Conservation (phyloP, 2,113 vertebrate species). For the Ibidorhyncha struthersii region DNA sequence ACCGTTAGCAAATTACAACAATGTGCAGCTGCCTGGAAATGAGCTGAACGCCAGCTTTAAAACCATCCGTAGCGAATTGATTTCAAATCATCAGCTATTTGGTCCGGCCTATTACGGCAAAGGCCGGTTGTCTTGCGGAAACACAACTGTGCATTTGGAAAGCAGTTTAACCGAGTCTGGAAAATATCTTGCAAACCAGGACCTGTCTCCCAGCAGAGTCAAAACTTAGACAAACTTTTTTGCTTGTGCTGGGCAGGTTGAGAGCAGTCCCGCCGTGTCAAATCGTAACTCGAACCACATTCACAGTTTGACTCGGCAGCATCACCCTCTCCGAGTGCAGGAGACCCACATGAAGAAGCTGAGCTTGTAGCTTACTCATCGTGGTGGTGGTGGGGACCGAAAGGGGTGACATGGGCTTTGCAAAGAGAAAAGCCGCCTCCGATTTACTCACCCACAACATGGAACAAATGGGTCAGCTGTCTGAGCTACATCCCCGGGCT, state of each 20-base stretch:
- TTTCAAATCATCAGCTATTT: neutral
- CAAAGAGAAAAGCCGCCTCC: neutral
- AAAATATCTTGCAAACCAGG: slow-evolving; percentile 22
- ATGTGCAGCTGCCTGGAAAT: neutral
- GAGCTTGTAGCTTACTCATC: neutral
- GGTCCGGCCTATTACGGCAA: neutral
- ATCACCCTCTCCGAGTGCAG: neutral
- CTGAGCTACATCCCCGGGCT: neutral
- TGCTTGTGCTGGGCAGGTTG: neutral
- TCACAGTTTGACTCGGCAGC: neutral
- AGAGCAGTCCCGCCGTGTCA: neutral
- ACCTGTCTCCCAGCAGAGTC: neutral
- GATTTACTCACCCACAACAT: neutral
- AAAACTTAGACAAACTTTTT: neutral
- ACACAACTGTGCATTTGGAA: neutral
- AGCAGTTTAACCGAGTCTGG: slow-evolving; percentile 28
- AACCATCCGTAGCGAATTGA: neutral
- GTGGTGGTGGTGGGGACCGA: accelerated
- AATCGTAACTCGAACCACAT: neutral
- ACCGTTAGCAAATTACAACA: neutral
- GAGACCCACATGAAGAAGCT: neutral
- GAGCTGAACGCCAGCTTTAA: neutral
- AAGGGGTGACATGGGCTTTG: neutral
- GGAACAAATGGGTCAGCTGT: neutral
- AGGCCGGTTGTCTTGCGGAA: neutral